Percentiles rank a stretch among this genome's conserved stretches.
Conservation (phyloP, 2,888 invertebrate genomes). For the Heliconius hortense region DNA sequence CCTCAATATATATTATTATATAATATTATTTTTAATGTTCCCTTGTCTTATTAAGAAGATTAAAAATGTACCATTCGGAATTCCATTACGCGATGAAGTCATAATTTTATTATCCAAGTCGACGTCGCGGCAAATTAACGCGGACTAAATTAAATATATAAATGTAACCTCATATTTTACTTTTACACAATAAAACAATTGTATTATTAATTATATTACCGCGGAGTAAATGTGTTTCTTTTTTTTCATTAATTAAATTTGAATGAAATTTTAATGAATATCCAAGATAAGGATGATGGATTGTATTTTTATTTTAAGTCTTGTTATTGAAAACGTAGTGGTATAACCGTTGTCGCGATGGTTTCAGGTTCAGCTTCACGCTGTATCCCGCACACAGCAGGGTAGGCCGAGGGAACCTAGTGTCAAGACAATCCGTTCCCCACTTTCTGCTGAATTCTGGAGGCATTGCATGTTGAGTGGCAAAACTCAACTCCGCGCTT, state of each 20-base stretch:
- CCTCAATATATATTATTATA: background rate
- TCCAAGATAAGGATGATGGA: slow-evolving; percentile 5
- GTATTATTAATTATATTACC: slow-evolving; percentile 17
- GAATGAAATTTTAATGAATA: slow-evolving; percentile 3
- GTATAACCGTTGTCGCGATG: background rate
- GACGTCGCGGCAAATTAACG: slow-evolving; percentile 34
- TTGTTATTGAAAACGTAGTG: background rate
- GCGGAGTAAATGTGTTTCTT: slow-evolving; percentile 11
- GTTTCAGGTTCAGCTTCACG: too few relatives aligned
- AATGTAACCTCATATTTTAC: slow-evolving; percentile 33
- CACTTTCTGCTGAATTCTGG: too few relatives aligned
- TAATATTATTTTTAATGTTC: slow-evolving; percentile 18
- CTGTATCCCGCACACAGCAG: too few relatives aligned
- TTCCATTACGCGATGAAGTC: slow-evolving; percentile 36
- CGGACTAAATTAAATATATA: slow-evolving; percentile 28
- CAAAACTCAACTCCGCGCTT: too few relatives aligned
- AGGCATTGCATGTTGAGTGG: too few relatives aligned
- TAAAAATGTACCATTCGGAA: slow-evolving; percentile 34
- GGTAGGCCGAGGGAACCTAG: too few relatives aligned
- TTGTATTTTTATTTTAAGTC: background rate
- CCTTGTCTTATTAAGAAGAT: slow-evolving; percentile 30
- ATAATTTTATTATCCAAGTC: slow-evolving; percentile 35
- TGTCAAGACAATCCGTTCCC: too few relatives aligned
- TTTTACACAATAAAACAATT: slow-evolving; percentile 28
- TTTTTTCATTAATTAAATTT: slow-evolving; percentile 1